Evolutionary conservation across 2,113 vertebrate genomes (phyloP).

Genomic region (Malurus elegans): DNA sequence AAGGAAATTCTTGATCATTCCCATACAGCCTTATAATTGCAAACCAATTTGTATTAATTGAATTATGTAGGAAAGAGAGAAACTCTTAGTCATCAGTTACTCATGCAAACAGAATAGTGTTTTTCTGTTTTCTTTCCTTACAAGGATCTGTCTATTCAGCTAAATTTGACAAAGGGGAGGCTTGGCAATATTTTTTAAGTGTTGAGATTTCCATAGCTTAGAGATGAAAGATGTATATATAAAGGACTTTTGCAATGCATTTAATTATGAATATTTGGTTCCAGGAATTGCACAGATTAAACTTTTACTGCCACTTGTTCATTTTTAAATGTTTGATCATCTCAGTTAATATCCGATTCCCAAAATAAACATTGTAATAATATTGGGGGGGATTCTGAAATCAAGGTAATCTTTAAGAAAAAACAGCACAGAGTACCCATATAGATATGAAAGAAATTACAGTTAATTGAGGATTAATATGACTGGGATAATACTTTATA

Average conservation of each 20-base stretch:
- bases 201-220: slow-evolving; percentile 67
- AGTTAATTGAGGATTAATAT: not conserved
- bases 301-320: slow-evolving; percentile 48
- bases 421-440: not conserved
- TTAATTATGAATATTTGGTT: slow-evolving; percentile 66
- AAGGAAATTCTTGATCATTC: slow-evolving; percentile 50
- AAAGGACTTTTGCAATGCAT: slow-evolving; percentile 58
- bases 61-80: slow-evolving; percentile 58
- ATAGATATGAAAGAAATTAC: not conserved
- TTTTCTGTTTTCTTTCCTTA: slow-evolving; percentile 37
- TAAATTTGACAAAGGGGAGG: slow-evolving; percentile 39
- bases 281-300: slow-evolving; percentile 57
- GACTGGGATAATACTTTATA: not conserved
- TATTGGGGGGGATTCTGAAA: slow-evolving; percentile 18
- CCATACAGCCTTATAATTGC: slow-evolving; percentile 23
- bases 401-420: slow-evolving; percentile 1
- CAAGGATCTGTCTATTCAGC: slow-evolving; percentile 52
- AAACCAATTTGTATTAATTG: slow-evolving; percentile 60
- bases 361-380: not conserved
- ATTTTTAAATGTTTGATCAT: slow-evolving; percentile 51
- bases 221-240: slow-evolving; percentile 54
- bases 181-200: slow-evolving; percentile 56
- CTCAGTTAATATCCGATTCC: slow-evolving; percentile 32
- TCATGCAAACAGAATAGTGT: slow-evolving; percentile 42
- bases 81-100: slow-evolving; percentile 67